Evolutionary conservation across 2,797 vertebrate species (phyloP), one percentile per base, ranked within the genome.

Genomic region (Pseudochaenichthys georgianus): DNA sequence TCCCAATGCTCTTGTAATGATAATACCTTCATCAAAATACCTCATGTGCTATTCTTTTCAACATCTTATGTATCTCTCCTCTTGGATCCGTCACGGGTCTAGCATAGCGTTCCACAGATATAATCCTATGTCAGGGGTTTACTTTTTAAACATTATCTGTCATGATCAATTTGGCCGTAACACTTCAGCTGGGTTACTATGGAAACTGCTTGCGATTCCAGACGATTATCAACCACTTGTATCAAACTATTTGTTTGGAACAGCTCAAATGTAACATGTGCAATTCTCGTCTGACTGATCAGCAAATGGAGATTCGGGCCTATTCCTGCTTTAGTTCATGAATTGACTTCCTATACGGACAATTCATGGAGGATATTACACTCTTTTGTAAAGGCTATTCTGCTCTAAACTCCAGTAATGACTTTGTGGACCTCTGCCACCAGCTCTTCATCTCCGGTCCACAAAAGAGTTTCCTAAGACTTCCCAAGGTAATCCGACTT

Each of bases 401-500:
- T 75, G 70, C 74, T 80, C 78, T 89, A 74, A 82, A 88, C 60
- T 71, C 80, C 75, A 73, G 82, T 86, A 90, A 89, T 91, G 87
- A 88, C 77, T 91, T 92, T 84, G 86, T 86, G 80, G 85, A 89
- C 88, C 88, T 86, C 81, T 86, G 86, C 88, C 80, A 84, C 89
- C 86, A 84, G 88, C 86, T 87, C 82, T 77, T 85, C 67, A 51
- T 88, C 90, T 78, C 78, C 17, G 19, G 79, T 87, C 84, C 15
- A 85, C 78, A 86, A 88, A 84, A 83, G 88, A 85, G 79, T 86
- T 89, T 85, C 68, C 2, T 81, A 64, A 87, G 87, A 85, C 86
- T 87, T 88, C 80, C 87, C 82, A 77, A 88, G 85, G 77, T 93
- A 91, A 93, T 92, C 90, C 84, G 70, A 87, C 86, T 92, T 88